phyloP scores from a whole-genome alignment of 2,113 vertebrate genomes.

The Triplophysa dalaica region DNA sequence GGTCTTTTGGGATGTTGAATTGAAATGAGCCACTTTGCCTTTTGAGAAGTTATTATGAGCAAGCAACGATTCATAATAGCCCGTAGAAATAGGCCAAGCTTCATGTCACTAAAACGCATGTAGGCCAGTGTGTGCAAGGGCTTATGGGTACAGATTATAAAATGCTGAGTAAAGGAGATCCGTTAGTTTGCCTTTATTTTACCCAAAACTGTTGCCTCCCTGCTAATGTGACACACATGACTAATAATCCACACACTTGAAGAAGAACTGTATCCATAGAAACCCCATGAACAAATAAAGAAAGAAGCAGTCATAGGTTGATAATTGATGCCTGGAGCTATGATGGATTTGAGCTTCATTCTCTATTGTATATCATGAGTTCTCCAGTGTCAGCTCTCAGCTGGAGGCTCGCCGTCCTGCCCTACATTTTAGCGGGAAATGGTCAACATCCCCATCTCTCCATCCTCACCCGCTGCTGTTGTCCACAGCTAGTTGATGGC shows the following conservation, averaged over 20 bases:
- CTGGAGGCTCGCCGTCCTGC: constrained; percentile 22
- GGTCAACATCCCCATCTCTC: not conserved
- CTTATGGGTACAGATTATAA: constrained; percentile 33
- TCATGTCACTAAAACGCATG: constrained; percentile 19
- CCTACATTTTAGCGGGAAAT: constrained; percentile 23
- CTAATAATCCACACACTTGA: not conserved
- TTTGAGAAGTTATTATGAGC: constrained; percentile 10
- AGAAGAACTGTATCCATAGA: constrained; percentile 33
- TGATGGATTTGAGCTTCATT: constrained; percentile 13
- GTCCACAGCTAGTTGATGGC: not conserved
- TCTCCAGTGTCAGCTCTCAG: constrained; percentile 23
- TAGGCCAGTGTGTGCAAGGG: constrained; percentile 23
- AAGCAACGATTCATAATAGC: not conserved
- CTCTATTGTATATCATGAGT: constrained; percentile 16
- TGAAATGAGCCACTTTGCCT: not conserved
- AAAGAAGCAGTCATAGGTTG: constrained; percentile 32
- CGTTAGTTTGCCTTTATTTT: constrained; percentile 1
- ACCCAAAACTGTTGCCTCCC: not conserved
- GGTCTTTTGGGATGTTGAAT: not conserved
- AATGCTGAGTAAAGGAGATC: constrained; percentile 16
- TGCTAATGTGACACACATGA: too few relatives aligned
- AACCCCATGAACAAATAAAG: constrained; percentile 7
- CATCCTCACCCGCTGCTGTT: constrained; percentile 15
- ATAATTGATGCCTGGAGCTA: constrained; percentile 38
- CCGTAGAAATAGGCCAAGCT: constrained; percentile 3